Conservation (phyloP, 1,140 invertebrate genomes). For the Caenorhabditis latens region DNA sequence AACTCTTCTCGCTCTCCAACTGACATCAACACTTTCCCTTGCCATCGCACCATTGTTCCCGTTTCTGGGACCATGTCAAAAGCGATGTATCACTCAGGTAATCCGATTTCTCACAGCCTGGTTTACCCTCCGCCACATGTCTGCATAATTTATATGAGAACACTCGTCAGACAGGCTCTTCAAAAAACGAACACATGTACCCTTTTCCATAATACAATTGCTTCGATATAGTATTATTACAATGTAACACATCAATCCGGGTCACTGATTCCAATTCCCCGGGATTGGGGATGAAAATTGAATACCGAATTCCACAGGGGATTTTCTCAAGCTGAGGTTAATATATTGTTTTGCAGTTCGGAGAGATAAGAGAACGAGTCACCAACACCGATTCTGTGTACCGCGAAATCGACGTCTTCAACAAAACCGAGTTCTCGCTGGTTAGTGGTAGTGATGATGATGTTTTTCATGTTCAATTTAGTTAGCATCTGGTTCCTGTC, state of each 20-base stretch:
- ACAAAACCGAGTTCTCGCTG: conserved; percentile 48
- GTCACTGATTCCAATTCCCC: background rate
- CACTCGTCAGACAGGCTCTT: background rate
- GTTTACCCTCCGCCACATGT: background rate
- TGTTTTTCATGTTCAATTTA: conserved; percentile 19
- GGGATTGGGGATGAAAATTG: too few species aligned
- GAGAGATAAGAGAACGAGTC: conserved; percentile 18
- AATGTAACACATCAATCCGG: conserved; percentile 33
- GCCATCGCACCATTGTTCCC: conserved; percentile 7
- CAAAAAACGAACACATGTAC: conserved; percentile 30
- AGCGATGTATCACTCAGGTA: conserved; percentile 42
- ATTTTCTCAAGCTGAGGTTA: background rate
- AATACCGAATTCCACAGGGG: background rate
- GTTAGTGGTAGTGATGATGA: background rate
- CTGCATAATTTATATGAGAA: conserved; percentile 54
- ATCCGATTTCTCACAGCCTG: background rate
- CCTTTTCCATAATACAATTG: conserved; percentile 13
- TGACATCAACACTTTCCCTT: background rate
- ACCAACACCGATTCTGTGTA: conserved; percentile 17
- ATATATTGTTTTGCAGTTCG: conserved; percentile 36
- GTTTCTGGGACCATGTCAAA: conserved; percentile 39
- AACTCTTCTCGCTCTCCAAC: background rate
- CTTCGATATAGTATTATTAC: conserved; percentile 13
- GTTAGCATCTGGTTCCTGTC: conserved; percentile 8
- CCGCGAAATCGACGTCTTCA: conserved; percentile 49